These are phyloP conservation scores for Oophaga sylvatica DNA, from an alignment of 2,797 vertebrate genomes.

Conservation along the genomic window DNA sequence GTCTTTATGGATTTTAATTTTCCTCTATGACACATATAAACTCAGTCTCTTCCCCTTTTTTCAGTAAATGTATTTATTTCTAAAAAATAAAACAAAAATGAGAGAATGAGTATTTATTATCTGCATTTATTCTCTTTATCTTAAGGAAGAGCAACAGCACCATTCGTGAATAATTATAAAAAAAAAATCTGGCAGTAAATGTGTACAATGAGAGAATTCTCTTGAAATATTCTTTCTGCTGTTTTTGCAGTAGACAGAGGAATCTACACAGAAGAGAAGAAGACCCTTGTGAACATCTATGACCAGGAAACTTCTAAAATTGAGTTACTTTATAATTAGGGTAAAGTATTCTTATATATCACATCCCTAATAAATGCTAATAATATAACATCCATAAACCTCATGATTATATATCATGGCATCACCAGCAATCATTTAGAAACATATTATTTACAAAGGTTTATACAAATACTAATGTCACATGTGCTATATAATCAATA, in stretches of 20 bases:
- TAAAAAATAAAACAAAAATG: constrained; percentile 34
- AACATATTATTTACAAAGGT: constrained; percentile 18
- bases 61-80: not conserved
- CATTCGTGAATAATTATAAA: constrained; percentile 69
- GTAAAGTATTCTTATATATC: not conserved
- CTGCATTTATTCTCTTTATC: constrained; percentile 70
- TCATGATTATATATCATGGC: not conserved
- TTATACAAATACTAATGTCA: constrained; percentile 38
- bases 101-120: constrained; percentile 67
- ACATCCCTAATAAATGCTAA: not conserved
- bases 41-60: not conserved
- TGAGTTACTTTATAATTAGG: not conserved
- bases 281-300: not conserved
- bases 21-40: not conserved
- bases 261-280: constrained; percentile 58
- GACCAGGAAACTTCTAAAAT: constrained; percentile 10
- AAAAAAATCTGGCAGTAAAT: constrained; percentile 69
- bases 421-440: constrained; percentile 24
- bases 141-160: constrained; percentile 71
- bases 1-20: no score
- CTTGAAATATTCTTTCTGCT: constrained; percentile 46
- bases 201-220: constrained; percentile 57
- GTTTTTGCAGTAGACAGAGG: constrained; percentile 62
- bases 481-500: not conserved
- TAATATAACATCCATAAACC: constrained; percentile 3